Conservation (phyloP, 2,888 invertebrate species). For the Homarus gammarus region DNA sequence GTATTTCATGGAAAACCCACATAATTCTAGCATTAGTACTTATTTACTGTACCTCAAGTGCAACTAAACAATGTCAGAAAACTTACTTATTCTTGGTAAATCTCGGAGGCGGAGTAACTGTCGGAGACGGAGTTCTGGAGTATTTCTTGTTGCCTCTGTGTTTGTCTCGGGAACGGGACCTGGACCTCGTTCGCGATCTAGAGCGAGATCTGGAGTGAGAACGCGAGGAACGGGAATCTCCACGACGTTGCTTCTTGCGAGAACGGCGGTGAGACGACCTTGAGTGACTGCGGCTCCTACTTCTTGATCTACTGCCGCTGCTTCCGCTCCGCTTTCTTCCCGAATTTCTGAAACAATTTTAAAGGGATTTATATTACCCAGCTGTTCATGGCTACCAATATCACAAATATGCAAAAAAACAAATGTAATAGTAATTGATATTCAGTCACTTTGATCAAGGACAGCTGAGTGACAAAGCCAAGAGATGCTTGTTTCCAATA, state of each 20-base stretch:
- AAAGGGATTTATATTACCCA: background rate
- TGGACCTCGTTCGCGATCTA: constrained; percentile 56
- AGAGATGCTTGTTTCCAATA: no score
- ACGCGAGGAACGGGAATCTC: constrained; percentile 61
- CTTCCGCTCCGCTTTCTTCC: constrained; percentile 60
- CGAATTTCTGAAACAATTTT: constrained; percentile 39
- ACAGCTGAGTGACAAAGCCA: no score
- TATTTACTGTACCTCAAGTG: no score
- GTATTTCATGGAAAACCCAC: no score
- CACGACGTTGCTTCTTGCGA: constrained; percentile 67
- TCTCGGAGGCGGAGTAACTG: constrained; percentile 72
- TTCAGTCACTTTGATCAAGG: no score
- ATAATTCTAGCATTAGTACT: no score
- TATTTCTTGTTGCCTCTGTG: constrained; percentile 62
- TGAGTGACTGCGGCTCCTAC: constrained; percentile 60
- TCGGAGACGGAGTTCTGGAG: constrained; percentile 67
- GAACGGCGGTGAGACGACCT: constrained; percentile 49
- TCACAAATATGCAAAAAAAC: no score
- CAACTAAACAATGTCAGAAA: no score
- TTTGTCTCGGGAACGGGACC: constrained; percentile 63
- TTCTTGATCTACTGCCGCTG: constrained; percentile 53
- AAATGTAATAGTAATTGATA: no score
- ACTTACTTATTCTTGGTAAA: constrained; percentile 75
- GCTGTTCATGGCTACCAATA: no score
- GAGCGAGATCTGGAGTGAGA: constrained; percentile 60